Evolutionary conservation across 1,140 invertebrate species (phyloP).

Genomic region (Drosophila albomicans): DNA sequence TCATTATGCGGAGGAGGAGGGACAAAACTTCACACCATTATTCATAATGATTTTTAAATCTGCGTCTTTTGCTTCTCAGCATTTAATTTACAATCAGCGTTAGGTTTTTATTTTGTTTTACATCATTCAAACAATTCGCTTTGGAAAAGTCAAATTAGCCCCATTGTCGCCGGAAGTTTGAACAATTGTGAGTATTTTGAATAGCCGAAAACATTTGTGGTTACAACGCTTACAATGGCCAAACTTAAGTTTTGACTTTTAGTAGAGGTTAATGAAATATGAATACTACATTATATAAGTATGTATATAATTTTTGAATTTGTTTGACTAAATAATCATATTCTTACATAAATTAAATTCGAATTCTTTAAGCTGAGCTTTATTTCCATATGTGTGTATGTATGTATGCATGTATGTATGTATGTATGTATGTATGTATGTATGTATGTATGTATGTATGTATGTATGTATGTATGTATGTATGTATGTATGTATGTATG

Average conservation of each 20-base stretch:
- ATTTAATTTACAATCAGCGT: constrained; percentile 51
- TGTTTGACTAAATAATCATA: no score
- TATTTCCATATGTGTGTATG: no score
- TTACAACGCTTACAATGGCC: constrained; percentile 6
- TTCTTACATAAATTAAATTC: no score
- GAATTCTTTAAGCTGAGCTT: no score
- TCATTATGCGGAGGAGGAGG: not conserved
- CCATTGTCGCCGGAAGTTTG: constrained; percentile 44
- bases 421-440: no score
- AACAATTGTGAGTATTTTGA: constrained; percentile 31
- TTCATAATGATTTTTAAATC: constrained; percentile 42
- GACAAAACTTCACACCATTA: constrained; percentile 31
- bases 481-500: no score
- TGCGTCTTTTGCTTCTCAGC: constrained; percentile 12
- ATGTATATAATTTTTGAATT: no score
- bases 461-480: no score
- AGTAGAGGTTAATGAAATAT: not conserved
- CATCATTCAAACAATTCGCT: constrained; percentile 10
- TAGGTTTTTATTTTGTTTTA: constrained; percentile 8
- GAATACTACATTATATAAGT: no score
- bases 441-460: no score
- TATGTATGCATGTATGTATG: no score
- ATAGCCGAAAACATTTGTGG: not conserved
- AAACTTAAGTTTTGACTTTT: not conserved
- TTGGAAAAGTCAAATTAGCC: constrained; percentile 27